Base-by-base conservation (phyloP, 2,113 vertebrate genomes). In the Propithecus coquereli region DNA sequence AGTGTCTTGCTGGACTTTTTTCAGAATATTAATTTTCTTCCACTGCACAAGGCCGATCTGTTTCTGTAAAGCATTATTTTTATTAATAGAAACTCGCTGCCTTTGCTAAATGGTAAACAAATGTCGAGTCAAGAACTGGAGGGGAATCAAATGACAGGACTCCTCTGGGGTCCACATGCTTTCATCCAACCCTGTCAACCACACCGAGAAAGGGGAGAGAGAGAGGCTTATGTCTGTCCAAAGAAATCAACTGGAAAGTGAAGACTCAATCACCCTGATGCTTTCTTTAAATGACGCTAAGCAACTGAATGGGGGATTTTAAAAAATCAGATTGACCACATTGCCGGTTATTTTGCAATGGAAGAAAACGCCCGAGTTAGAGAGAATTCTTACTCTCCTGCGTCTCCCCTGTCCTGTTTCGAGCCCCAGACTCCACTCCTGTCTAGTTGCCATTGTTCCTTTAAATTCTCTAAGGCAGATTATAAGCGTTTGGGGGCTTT, bases 11-110 rank as follows among this genome's bases (percentile, higher is more conserved):
- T 93, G 45, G 25, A 66, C 16, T 23, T 77, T 87, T 30, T 90
- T 22, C 5, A 90, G 45, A 94, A 86, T 61, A 54, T 43, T 50
- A 54, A 25, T 66, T 92, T 81, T 68, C 30, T 79, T 92, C 83
- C n/a, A 63, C 57, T 25, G 27, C 45, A 63, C 14, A 61, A 83
- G 89, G 43, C 13, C 70, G 52, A 45, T 32, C 57, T 43, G 34
- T 52, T 63, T 93, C 30, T 85, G 23, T 37, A 96, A 47, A n/a
- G 34, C 27, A 54, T 1, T 37, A 1, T 40, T 96, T 95, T 94
- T 50, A 86, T 63, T 83, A n/a, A 89, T 27, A 79, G 77, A 93
- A 71, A 80, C 27, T 54, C 40, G 34, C 32, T 79, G 66, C 10
- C 7, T 74, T 91, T 82, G 40, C 52, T 87, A 54, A 91, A 20